Percentiles rank a stretch among this genome's conserved stretches.
These are phyloP conservation scores for Choreutis nemorana DNA, from an alignment of 2,888 invertebrate genomes.

Conservation along the genomic window DNA sequence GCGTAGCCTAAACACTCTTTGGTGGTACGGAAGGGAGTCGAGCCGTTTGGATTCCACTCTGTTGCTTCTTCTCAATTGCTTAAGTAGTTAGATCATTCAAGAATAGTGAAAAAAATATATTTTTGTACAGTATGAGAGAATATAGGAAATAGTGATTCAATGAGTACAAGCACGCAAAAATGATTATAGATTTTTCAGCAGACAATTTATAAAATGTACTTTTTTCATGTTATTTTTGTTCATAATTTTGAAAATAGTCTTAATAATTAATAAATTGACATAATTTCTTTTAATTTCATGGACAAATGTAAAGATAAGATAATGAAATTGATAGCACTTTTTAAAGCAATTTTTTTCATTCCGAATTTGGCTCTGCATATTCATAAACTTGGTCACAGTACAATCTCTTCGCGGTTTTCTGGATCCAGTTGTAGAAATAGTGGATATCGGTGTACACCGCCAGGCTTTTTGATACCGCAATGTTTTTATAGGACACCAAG, in stretches of 20 bases:
- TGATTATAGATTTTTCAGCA: no score
- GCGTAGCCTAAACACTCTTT: no score
- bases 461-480: slow-evolving; percentile 10
- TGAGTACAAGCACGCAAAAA: no score
- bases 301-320: no score
- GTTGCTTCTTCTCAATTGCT: no score
- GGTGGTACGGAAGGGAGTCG: no score
- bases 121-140: no score
- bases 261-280: neutral
- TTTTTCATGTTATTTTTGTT: neutral
- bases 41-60: no score
- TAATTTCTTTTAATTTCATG: neutral
- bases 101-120: no score
- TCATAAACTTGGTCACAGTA: slow-evolving; percentile 12
- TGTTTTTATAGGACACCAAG: slow-evolving; percentile 24
- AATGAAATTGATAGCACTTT: slow-evolving; percentile 12
- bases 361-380: slow-evolving; percentile 11
- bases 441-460: slow-evolving; percentile 23
- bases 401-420: slow-evolving; percentile 4
- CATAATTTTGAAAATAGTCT: neutral
- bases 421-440: slow-evolving; percentile 15
- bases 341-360: slow-evolving; percentile 12
- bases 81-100: no score
- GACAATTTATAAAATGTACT: neutral
- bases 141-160: no score